These are phyloP conservation scores for Bubalus kerabau DNA, from an alignment of 2,113 vertebrate species.

Conservation along the genomic window DNA sequence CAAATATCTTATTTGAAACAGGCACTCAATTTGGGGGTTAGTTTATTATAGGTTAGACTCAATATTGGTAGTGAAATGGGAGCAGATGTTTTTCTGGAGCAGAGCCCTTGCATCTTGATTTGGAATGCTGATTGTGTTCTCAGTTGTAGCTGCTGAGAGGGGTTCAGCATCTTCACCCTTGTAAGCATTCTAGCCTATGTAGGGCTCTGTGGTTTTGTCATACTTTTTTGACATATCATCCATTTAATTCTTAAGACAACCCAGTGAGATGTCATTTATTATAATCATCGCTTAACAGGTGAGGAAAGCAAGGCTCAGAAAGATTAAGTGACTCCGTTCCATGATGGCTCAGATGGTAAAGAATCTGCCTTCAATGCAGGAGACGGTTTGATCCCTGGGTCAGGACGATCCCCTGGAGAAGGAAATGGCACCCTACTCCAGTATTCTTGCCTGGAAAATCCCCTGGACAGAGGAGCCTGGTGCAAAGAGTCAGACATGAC, in stretches of 20 bases:
- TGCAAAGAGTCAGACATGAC: not conserved
- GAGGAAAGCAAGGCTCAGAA: not conserved
- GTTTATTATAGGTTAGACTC: not conserved
- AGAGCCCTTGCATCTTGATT: not conserved
- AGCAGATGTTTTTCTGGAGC: not conserved
- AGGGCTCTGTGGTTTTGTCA: not conserved
- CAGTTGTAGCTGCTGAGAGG: not conserved
- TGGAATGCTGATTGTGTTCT: not conserved
- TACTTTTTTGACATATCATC: not conserved
- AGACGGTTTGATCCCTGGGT: not conserved
- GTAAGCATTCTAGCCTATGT: not conserved
- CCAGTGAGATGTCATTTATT: not conserved
- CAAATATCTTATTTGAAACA: constrained; percentile 6
- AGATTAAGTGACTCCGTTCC: not conserved
- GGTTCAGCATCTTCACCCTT: not conserved
- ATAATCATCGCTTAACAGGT: not conserved
- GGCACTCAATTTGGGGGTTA: not conserved
- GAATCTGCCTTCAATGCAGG: not conserved
- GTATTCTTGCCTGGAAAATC: not conserved
- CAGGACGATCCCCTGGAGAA: not conserved
- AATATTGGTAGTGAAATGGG: not conserved
- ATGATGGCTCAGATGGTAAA: not conserved
- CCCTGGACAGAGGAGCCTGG: not conserved
- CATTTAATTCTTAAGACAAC: not conserved
- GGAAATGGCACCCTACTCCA: not conserved